These are phyloP conservation scores for Planiliza haematocheilus DNA, from an alignment of 2,113 vertebrate species.

Conservation along the genomic window DNA sequence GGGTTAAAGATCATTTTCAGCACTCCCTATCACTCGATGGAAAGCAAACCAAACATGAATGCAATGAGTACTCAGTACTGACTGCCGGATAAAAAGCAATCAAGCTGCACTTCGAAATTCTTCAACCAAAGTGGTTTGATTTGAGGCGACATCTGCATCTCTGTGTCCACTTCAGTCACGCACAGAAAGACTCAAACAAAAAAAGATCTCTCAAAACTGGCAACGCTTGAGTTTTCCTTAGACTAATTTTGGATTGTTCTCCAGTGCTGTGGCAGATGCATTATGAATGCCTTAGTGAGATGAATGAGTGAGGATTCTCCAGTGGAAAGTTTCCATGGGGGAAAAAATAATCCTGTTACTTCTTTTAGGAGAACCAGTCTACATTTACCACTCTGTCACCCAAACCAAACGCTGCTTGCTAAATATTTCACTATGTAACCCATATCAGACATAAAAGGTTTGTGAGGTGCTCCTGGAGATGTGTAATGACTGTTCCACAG, in stretches of 20 bases:
- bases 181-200: background rate
- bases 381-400: slow-evolving; percentile 47
- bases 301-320: slow-evolving; percentile 19
- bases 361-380: slow-evolving; percentile 19
- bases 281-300: slow-evolving; percentile 20
- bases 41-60: slow-evolving; percentile 42
- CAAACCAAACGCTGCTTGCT: slow-evolving; percentile 42
- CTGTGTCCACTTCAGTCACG: slow-evolving; percentile 10
- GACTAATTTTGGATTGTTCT: slow-evolving; percentile 22
- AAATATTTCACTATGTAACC: slow-evolving; percentile 73
- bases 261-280: slow-evolving; percentile 3
- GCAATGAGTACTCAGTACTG: slow-evolving; percentile 5
- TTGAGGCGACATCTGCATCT: slow-evolving; percentile 19
- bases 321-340: slow-evolving; percentile 6
- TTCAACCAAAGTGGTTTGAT: slow-evolving; percentile 23
- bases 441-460: slow-evolving; percentile 62
- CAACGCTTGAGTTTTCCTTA: slow-evolving; percentile 24
- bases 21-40: slow-evolving; percentile 20
- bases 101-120: slow-evolving; percentile 11
- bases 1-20: slow-evolving; percentile 8
- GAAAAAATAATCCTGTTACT: slow-evolving; percentile 23
- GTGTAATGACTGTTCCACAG: slow-evolving; percentile 33
- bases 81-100: slow-evolving; percentile 29
- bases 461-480: slow-evolving; percentile 50
- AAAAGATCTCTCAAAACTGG: slow-evolving; percentile 16